Base-by-base conservation (phyloP, 2,797 vertebrate species). In the Catamblyrhynchus diadema region DNA sequence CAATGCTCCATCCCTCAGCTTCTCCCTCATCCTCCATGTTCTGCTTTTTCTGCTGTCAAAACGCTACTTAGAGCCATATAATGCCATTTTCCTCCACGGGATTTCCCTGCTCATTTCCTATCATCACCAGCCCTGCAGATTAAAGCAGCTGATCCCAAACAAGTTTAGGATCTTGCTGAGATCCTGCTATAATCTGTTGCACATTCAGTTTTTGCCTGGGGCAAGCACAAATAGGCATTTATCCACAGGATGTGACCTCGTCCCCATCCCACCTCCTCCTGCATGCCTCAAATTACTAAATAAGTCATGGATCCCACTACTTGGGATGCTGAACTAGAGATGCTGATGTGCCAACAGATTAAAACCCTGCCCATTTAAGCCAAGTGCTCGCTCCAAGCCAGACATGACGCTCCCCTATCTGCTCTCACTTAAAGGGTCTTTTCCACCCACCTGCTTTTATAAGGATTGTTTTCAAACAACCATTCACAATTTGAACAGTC, bases 231-330 rank as follows among this genome's bases (percentile, higher is more conserved):
- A 42, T 0, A 1, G 35, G 42, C 20, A 23, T 57, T 74, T 74
- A 67, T 69, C 21, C 39, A 8, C 3, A 35, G 56, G 33, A 73
- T 9, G 2, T 21, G 35, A 71, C 33, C 15, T 25, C 0, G 0
- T 48, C 23, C 27, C 57, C 21, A 74, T 27, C 33, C 41, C 32
- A 75, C 23, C 72, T 78, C 25, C 45, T 83, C 33, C 22, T 35
- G 56, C 57, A 50, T 37, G 39, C 30, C 45, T 18, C 44, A 59
- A 22, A 69, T 14, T 41, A 33, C 67, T 88, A 70, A 80, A 37
- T 33, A 85, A 33, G 32, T 45, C 47, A 30, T 7, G 32, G 42
- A 54, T 48, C 30, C 7, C 9, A 1, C 21, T 56, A 5, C 24
- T 64, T 3, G 3, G 48, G 57, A 66, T 75, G 37, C 56, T 45